Evolutionary conservation across 2,888 invertebrate species (phyloP), one percentile per base, ranked within the genome.

Genomic region (Sphaerophoria taeniata): DNA sequence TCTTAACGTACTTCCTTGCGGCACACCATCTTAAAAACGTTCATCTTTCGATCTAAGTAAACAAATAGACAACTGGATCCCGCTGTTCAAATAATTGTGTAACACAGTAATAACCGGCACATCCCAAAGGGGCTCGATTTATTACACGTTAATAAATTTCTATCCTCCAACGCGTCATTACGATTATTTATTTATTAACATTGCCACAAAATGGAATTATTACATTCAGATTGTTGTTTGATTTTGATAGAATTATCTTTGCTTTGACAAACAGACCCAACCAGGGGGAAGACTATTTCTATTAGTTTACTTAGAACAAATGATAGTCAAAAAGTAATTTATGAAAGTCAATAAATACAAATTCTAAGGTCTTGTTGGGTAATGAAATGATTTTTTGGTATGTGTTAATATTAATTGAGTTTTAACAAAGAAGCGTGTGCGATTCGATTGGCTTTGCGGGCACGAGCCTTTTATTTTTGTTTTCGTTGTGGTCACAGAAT

Each of bases 111-210:
- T 24, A 2, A 7, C 51, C 51, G 51, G 12, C 43, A 43, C 53
- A 31, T 31, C 11, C 53, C 7, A 47, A 16, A 45, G 24, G 58
- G 65, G 65, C 53, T 67, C 76, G 36, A 72, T 72, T 63, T 61
- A 61, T 55, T 47, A 34, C n/a, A 36, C 24, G 39, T 33, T 31
- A 53, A 65, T 71, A 51, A 58, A 33, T 16, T 39, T 60, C 45
- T 34, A 61, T 55, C 0, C 45, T 45, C n/a, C 39, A 45, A 45
- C 33, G 81, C 72, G 77, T 61, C 77, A 72, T 6, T 60, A 70
- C 6, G 39, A 36, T 43, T 24, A 63, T 67, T 43, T 24, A 63
- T 67, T 51, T 67, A 53, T 67, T 53, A 31, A 12, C 9, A 31
- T 39, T 39, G 1, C 24, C 24, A 12, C 53, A 51, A 9, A 67